phyloP scores from a whole-genome alignment of 2,113 vertebrate genomes.

The Gavia stellata region DNA sequence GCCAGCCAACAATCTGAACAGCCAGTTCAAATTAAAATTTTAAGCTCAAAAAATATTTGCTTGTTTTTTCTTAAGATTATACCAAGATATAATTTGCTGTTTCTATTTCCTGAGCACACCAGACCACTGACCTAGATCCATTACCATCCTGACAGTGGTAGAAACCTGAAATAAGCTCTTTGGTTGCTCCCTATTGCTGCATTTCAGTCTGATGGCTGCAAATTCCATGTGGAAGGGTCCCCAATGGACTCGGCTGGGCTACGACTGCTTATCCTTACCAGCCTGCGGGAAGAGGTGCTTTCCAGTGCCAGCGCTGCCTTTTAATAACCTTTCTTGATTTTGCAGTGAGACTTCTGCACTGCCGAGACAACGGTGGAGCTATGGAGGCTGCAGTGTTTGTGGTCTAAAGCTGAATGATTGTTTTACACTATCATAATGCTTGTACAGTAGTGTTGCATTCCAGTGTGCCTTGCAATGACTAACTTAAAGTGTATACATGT shows the following conservation, averaged over 20 bases:
- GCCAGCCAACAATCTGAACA: neutral
- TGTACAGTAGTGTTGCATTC: neutral
- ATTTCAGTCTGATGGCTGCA: neutral
- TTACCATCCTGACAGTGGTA: neutral
- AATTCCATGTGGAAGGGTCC: neutral
- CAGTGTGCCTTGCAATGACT: neutral
- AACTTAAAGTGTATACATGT: neutral
- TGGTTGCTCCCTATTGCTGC: neutral
- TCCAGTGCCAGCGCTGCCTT: neutral
- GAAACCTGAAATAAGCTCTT: neutral
- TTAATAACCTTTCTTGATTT: neutral
- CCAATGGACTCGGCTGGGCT: neutral
- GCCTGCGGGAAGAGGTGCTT: neutral
- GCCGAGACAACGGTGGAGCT: neutral
- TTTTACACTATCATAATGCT: neutral
- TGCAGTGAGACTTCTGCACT: neutral
- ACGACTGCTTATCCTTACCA: accelerated
- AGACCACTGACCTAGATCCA: neutral
- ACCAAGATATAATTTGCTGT: neutral
- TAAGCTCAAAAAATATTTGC: neutral
- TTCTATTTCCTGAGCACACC: neutral
- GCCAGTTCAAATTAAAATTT: neutral
- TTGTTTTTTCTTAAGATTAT: neutral
- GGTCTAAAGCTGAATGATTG: neutral
- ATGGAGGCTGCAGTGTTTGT: neutral